Percentiles rank a stretch among this genome's conserved stretches.
phyloP scores from a whole-genome alignment of 2,888 invertebrate genomes.

The Buathra laborator region DNA sequence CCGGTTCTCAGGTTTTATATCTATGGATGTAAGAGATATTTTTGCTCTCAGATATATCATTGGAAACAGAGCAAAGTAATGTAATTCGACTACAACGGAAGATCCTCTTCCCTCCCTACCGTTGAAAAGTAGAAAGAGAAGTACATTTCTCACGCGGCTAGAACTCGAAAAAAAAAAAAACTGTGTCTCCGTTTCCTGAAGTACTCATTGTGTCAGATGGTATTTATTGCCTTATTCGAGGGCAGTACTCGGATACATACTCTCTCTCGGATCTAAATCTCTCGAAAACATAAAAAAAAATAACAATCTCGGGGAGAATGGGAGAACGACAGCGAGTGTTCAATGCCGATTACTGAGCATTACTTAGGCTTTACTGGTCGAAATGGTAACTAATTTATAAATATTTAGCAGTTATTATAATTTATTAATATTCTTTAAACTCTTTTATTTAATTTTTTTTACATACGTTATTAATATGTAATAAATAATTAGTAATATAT shows the following conservation, averaged over 20 bases:
- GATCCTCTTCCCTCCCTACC: background rate
- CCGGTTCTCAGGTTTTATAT: conserved; percentile 46
- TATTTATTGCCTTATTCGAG: conserved; percentile 38
- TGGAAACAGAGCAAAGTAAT: conserved; percentile 13
- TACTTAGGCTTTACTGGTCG: no score
- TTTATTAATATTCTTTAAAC: no score
- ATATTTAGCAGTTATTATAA: no score
- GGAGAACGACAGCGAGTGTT: no score
- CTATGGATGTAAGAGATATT: conserved; percentile 17
- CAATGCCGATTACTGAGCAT: no score
- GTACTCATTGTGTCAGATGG: conserved; percentile 43
- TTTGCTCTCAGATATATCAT: conserved; percentile 10
- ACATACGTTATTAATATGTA: no score
- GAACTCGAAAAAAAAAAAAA: conserved; percentile 28
- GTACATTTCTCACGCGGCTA: conserved; percentile 7
- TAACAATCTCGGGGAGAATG: no score
- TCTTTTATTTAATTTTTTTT: no score
- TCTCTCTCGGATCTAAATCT: no score
- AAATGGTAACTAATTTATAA: no score
- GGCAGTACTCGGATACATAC: background rate
- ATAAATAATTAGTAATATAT: no score
- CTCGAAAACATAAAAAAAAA: background rate
- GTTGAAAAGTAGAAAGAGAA: conserved; percentile 10
- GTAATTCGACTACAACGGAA: background rate
- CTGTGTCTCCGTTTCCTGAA: conserved; percentile 21